A percentile compares a stretch with the other conserved stretches of the same genome.
Evolutionary conservation across 2,113 vertebrate genomes (phyloP).

Genomic region (Silurus glanis): DNA sequence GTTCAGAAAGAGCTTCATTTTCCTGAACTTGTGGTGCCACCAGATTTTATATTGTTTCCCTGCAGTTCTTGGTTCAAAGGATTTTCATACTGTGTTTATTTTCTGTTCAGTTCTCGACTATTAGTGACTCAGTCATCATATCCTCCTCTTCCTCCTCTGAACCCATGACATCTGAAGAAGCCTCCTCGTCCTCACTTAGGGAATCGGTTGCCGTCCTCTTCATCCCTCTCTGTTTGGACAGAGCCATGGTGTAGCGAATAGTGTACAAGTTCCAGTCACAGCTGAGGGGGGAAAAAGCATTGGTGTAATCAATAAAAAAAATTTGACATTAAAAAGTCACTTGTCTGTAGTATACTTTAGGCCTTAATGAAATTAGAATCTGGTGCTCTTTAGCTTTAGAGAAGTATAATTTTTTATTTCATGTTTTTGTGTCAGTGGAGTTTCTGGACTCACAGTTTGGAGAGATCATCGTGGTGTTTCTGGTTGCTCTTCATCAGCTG

Average conservation of each 20-base stretch:
- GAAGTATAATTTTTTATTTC: neutral
- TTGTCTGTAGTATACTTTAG: neutral
- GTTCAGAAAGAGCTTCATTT: neutral
- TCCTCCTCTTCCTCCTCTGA: slow-evolving; percentile 55
- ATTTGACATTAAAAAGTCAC: neutral
- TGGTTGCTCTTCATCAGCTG: slow-evolving; percentile 91
- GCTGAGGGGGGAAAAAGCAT: slow-evolving; percentile 60
- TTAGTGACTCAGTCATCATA: slow-evolving; percentile 60
- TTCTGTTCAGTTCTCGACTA: slow-evolving; percentile 55
- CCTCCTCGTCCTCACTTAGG: slow-evolving; percentile 54
- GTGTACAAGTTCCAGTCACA: slow-evolving; percentile 94
- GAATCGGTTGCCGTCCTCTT: slow-evolving; percentile 72
- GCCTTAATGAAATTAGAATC: neutral
- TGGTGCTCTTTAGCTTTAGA: neutral
- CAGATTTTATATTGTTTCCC: neutral
- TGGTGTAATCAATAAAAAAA: neutral
- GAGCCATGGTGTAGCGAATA: slow-evolving; percentile 78
- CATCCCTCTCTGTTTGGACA: slow-evolving; percentile 82
- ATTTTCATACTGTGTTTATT: neutral
- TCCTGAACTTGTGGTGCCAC: neutral
- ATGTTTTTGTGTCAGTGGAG: neutral
- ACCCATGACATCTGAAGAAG: slow-evolving; percentile 26
- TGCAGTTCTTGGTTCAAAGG: neutral
- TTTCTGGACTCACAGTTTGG: slow-evolving; percentile 83
- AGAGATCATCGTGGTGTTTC: slow-evolving; percentile 82